These are phyloP conservation scores for Dorcus hopei DNA, from an alignment of 2,888 invertebrate species.

Conservation along the genomic window DNA sequence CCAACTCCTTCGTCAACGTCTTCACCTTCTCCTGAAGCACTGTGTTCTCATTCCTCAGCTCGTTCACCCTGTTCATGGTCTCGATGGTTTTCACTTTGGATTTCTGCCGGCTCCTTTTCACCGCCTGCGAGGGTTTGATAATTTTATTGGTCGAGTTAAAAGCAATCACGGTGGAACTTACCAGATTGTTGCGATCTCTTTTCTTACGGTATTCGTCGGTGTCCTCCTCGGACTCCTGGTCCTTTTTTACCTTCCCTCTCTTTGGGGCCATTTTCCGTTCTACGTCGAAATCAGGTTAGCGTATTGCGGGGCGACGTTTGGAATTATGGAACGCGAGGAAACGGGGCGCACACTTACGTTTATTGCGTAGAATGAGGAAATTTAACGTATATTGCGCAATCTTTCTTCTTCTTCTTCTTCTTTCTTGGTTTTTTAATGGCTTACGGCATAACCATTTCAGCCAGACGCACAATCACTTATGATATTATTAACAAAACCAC, in stretches of 20 bases:
- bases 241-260: constrained; percentile 45
- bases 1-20: constrained; percentile 74
- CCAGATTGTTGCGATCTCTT: constrained; percentile 77
- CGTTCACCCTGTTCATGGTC: constrained; percentile 70
- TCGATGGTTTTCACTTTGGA: constrained; percentile 74
- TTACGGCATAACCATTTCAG: no score
- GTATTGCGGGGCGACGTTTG: no score
- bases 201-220: constrained; percentile 69
- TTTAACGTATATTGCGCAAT: no score
- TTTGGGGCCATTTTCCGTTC: constrained; percentile 37
- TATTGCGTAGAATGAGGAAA: background rate
- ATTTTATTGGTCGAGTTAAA: no score
- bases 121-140: constrained; percentile 57
- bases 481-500: no score
- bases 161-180: constrained; percentile 34
- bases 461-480: no score
- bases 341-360: background rate
- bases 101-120: constrained; percentile 77
- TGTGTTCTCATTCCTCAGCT: constrained; percentile 75
- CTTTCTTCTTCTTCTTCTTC: no score
- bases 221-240: constrained; percentile 62
- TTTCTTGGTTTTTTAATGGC: no score
- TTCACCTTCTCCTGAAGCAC: constrained; percentile 77
- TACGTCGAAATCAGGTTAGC: background rate
- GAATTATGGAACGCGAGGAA: no score